Base-by-base conservation (phyloP, 1,140 invertebrate species). In the Lordiphosa collinella region DNA sequence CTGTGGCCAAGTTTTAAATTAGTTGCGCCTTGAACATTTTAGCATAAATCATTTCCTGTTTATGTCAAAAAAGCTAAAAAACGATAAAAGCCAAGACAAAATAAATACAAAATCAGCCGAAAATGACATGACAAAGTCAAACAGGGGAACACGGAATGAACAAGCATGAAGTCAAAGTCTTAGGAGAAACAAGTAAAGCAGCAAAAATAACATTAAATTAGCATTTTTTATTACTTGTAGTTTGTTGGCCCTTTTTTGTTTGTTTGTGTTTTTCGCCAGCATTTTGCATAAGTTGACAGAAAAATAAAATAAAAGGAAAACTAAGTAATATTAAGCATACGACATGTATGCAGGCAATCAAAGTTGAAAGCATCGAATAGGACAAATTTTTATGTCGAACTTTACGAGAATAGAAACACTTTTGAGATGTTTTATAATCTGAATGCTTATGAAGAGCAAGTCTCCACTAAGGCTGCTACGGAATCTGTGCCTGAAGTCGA, bases 1-100 rank as follows among this genome's bases (percentile, higher is more conserved):
- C 2, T 55, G 58, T 31, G 66, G 54, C 34, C 62, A 71, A 82
- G 54, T 76, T 80, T 68, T 63, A 78, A 79, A 79, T 79, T 68
- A 82, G 78, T 80, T 74, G 65, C 66, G 58, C 55, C 69, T 4
- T 7, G 52, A 60, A 61, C 64, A 63, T 76, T 67, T 67, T 69
- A 76, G 71, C 76, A 82, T 82, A 82, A 82, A 82, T 82, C 78
- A 82, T 82, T 84, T 82, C 78, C 78, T 82, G 78, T 76, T 84
- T 69, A 61, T 63, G 60, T 63, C 59, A 63, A 46, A 51, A 51
- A 59, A 22, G 31, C 12, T n/a, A 38, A 36, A 16, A 53, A 53
- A 34, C 82, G 71, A 80, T 80, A 80, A 80, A 80, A 71, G 76
- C 70, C 13, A 22, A 0, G 13, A 43, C 47, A 48, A 61, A 37